Evolutionary conservation across 2,113 vertebrate genomes (phyloP).

Genomic region (Microtus richardsoni): DNA sequence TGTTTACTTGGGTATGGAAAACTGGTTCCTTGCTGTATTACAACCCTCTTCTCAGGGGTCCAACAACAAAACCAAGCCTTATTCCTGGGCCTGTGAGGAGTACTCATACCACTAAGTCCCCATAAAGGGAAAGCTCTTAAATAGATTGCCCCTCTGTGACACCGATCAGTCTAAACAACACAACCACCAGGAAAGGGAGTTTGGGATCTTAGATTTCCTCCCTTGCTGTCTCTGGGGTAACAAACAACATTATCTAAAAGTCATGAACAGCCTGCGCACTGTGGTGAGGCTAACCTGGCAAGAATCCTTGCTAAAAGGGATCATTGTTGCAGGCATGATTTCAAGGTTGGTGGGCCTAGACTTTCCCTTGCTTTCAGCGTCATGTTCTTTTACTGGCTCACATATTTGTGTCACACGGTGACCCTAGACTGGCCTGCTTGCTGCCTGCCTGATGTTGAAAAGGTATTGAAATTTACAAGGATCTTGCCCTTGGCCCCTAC

Average conservation of each 20-base stretch:
- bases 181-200: not conserved
- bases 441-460: slow-evolving; percentile 17
- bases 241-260: not conserved
- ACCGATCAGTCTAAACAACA: slow-evolving; percentile 55
- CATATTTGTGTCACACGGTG: slow-evolving; percentile 27
- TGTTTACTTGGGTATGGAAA: not conserved
- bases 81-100: not conserved
- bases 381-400: slow-evolving; percentile 57
- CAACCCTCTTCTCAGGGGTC: slow-evolving; percentile 5
- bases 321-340: not conserved
- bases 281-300: not conserved
- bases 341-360: slow-evolving; percentile 60
- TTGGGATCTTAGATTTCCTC: slow-evolving; percentile 40
- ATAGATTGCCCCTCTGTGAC: slow-evolving; percentile 36
- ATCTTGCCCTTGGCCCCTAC: slow-evolving; percentile 59
- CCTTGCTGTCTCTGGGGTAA: not conserved
- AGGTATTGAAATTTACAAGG: slow-evolving; percentile 66
- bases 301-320: not conserved
- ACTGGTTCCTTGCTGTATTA: not conserved
- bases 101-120: slow-evolving; percentile 41
- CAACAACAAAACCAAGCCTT: slow-evolving; percentile 40
- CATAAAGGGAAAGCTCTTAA: slow-evolving; percentile 56
- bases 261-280: not conserved
- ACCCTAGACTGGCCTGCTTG: slow-evolving; percentile 37
- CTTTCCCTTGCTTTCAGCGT: slow-evolving; percentile 24